A percentile compares a stretch with the other conserved stretches of the same genome.
Conservation (phyloP, 2,888 invertebrate species). For the Anarsia innoxiella region DNA sequence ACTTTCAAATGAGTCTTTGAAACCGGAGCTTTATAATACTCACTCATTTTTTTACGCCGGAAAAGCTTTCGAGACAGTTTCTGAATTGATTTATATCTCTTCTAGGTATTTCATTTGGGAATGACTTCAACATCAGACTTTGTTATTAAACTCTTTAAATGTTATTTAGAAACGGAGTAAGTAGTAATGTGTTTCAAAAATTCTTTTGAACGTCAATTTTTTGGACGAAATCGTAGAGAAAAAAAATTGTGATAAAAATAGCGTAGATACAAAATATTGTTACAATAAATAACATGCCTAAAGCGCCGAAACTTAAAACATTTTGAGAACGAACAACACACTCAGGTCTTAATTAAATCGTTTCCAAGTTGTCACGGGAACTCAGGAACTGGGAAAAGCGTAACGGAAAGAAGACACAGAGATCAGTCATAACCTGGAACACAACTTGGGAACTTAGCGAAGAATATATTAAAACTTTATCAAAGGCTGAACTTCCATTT, state of each 20-base stretch:
- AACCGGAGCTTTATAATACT: conserved; percentile 20
- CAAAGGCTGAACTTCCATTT: conserved; percentile 67
- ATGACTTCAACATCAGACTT: too few species aligned
- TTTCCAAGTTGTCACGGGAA: background rate
- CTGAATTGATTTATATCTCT: background rate
- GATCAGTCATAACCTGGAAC: conserved; percentile 50
- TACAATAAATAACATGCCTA: too few species aligned
- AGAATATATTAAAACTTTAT: conserved; percentile 75
- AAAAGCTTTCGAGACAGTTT: conserved; percentile 1
- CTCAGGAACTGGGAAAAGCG: conserved; percentile 28
- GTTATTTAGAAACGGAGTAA: too few species aligned
- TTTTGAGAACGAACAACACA: background rate
- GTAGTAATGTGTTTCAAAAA: too few species aligned
- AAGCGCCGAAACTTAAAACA: background rate
- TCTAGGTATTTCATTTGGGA: conserved; percentile 17
- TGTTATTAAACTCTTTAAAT: too few species aligned
- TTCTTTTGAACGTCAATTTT: too few species aligned
- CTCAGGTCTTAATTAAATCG: background rate
- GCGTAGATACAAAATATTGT: too few species aligned
- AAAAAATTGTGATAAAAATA: too few species aligned
- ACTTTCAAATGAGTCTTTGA: conserved; percentile 28
- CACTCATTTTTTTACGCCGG: conserved; percentile 14
- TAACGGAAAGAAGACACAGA: conserved; percentile 21
- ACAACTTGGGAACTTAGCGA: conserved; percentile 60
- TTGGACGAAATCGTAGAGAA: too few species aligned